A percentile compares a stretch with the other conserved stretches of the same genome.
phyloP scores from a whole-genome alignment of 2,888 invertebrate genomes.

The Diaphora mendica region DNA sequence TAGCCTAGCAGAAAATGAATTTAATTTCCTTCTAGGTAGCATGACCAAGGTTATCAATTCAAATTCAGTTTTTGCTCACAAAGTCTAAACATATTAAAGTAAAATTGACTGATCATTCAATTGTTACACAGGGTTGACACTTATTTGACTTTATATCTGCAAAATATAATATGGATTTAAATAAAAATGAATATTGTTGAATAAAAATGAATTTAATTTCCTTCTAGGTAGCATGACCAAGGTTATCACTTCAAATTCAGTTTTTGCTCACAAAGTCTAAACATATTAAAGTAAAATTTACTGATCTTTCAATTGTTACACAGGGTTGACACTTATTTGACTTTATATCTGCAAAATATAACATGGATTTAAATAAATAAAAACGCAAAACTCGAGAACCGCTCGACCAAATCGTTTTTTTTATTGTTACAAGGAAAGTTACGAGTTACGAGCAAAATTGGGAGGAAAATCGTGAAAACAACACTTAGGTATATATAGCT shows the following conservation, averaged over 20 bases:
- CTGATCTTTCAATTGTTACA: background rate
- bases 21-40: background rate
- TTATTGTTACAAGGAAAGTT: too few species aligned
- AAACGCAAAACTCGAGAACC: too few species aligned
- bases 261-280: background rate
- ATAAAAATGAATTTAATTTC: background rate
- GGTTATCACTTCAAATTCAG: background rate
- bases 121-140: background rate
- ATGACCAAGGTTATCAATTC: background rate
- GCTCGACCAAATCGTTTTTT: too few species aligned
- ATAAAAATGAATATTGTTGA: too few species aligned
- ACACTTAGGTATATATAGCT: too few species aligned
- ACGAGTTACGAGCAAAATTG: too few species aligned
- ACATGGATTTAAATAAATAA: too few species aligned
- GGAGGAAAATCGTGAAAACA: too few species aligned
- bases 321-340: background rate
- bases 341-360: too few species aligned
- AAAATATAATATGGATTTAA: too few species aligned
- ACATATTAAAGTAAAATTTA: background rate
- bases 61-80: background rate
- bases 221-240: background rate
- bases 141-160: background rate
- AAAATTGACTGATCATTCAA: background rate
- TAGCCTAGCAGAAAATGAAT: background rate
- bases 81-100: background rate